A percentile compares a stretch with the other conserved stretches of the same genome.
Evolutionary conservation across 1,140 invertebrate genomes (phyloP).

Genomic region (Drosophila simulans): DNA sequence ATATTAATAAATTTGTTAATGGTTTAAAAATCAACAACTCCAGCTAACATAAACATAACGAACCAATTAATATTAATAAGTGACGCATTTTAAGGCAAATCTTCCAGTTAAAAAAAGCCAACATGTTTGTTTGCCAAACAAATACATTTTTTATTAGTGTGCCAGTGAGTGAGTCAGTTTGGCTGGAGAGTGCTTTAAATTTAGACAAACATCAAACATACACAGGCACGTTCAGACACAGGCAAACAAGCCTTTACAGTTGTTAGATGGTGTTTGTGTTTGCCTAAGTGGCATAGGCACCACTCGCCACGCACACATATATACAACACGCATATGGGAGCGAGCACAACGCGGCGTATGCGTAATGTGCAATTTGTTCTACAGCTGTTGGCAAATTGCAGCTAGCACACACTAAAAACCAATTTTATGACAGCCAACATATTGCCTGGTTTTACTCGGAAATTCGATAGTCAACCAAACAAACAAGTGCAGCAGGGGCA

Average conservation of each 20-base stretch:
- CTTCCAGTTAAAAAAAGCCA: not conserved
- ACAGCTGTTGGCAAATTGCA: constrained; percentile 77
- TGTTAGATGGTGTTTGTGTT: constrained; percentile 51
- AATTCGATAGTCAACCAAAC: constrained; percentile 61
- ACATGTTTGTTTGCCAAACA: not conserved
- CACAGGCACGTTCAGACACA: constrained; percentile 29
- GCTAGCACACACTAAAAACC: constrained; percentile 31
- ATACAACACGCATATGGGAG: constrained; percentile 10
- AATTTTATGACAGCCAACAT: constrained; percentile 68
- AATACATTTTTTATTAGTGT: constrained; percentile 26
- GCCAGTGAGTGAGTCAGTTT: constrained; percentile 6
- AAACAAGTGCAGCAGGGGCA: constrained; percentile 34
- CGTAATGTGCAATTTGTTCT: constrained; percentile 79
- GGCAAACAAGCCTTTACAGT: constrained; percentile 61
- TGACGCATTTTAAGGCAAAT: not conserved
- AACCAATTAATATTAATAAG: not conserved
- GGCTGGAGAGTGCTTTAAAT: constrained; percentile 67
- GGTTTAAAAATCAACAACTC: no score
- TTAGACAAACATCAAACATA: constrained; percentile 68
- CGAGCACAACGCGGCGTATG: constrained; percentile 65
- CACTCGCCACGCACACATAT: constrained; percentile 2
- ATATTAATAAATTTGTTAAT: no score
- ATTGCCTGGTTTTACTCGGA: constrained; percentile 53
- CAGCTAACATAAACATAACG: no score
- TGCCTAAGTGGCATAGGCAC: constrained; percentile 43